Evolutionary conservation across 2,113 vertebrate species (phyloP).

Genomic region (Naja naja): DNA sequence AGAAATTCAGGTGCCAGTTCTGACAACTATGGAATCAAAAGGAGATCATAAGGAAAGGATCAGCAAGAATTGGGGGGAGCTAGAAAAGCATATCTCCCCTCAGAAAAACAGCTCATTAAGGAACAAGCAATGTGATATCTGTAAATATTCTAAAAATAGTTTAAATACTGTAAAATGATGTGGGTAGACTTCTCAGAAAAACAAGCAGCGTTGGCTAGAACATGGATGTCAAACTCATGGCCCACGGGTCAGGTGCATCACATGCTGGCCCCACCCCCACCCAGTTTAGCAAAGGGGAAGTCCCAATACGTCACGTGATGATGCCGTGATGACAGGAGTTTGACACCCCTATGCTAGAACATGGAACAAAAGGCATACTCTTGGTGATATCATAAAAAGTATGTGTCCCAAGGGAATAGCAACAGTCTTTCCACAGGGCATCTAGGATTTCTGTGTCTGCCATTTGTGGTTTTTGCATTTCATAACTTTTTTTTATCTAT

Average conservation of each 20-base stretch:
- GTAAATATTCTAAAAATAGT: background rate
- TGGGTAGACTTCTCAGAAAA: background rate
- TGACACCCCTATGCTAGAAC: background rate
- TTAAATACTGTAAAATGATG: background rate
- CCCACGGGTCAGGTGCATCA: too few relatives aligned
- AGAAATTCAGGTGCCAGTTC: background rate
- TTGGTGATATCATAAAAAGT: background rate
- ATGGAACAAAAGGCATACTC: background rate
- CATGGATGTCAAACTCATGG: background rate
- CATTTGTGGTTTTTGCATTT: background rate
- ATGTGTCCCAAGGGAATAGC: background rate
- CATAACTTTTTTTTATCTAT: background rate
- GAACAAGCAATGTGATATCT: background rate
- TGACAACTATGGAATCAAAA: background rate
- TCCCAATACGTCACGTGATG: too few relatives aligned
- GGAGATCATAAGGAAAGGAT: background rate
- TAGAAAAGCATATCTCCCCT: background rate
- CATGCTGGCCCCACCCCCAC: too few relatives aligned
- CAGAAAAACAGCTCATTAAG: background rate
- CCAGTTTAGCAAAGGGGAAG: too few relatives aligned
- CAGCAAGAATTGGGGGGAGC: background rate
- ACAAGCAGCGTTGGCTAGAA: background rate
- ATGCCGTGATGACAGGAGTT: too few relatives aligned
- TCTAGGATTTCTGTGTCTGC: background rate
- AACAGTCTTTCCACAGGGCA: background rate